Conservation (phyloP, 2,797 vertebrate genomes). For the Lutjanus campechanus region DNA sequence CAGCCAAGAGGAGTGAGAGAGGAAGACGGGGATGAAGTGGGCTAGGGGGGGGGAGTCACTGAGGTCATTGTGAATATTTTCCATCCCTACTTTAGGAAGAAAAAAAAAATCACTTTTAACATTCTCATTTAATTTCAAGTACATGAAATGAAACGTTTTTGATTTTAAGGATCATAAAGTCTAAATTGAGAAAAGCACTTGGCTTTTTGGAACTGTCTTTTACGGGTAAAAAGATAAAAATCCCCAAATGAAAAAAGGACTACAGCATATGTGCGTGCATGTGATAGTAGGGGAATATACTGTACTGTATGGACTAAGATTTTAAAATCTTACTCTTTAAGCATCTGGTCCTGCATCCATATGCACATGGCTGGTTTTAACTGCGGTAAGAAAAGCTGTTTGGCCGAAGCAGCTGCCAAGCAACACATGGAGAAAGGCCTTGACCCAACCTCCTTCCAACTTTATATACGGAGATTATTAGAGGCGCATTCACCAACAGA, state of each 20-base stretch:
- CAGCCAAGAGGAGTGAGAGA: slow-evolving; percentile 49
- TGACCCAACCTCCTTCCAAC: slow-evolving; percentile 40
- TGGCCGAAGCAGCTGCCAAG: slow-evolving; percentile 67
- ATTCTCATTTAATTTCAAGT: slow-evolving; percentile 39
- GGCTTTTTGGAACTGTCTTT: slow-evolving; percentile 51
- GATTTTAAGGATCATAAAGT: slow-evolving; percentile 60
- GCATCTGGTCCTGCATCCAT: slow-evolving; percentile 72
- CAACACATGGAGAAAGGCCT: slow-evolving; percentile 63
- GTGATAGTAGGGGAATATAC: slow-evolving; percentile 50
- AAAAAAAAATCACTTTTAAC: slow-evolving; percentile 13
- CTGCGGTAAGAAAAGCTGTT: slow-evolving; percentile 57
- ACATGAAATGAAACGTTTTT: slow-evolving; percentile 51
- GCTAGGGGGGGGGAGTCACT: slow-evolving; percentile 42
- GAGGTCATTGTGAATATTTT: slow-evolving; percentile 62
- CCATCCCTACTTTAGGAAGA: slow-evolving; percentile 34
- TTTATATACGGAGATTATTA: slow-evolving; percentile 41
- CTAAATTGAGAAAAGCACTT: slow-evolving; percentile 62
- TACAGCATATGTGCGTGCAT: slow-evolving; percentile 31
- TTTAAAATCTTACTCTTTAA: slow-evolving; percentile 63
- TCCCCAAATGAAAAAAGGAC: slow-evolving; percentile 16
- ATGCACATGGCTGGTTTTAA: slow-evolving; percentile 64
- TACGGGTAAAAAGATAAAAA: slow-evolving; percentile 48
- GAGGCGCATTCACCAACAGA: slow-evolving; percentile 27
- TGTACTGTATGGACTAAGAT: slow-evolving; percentile 42
- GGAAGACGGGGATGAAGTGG: slow-evolving; percentile 41